Conservation (phyloP, 2,113 vertebrate species). For the Zapus hudsonius region DNA sequence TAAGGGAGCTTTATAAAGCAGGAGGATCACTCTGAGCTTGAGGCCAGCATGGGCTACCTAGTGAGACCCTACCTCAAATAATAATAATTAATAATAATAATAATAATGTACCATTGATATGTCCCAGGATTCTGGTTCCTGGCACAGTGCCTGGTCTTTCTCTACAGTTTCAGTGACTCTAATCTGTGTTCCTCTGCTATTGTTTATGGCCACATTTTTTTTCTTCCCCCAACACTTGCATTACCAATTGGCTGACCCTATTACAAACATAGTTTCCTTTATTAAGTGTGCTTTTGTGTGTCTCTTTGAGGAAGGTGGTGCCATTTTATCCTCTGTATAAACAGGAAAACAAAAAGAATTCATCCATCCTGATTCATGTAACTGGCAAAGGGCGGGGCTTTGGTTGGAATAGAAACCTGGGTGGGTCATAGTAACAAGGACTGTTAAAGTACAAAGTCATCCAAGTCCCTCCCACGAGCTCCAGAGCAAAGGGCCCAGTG, state of each 20-base stretch:
- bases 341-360: not conserved
- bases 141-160: not conserved
- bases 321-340: not conserved
- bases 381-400: conserved; percentile 33
- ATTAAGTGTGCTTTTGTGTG: not conserved
- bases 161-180: not conserved
- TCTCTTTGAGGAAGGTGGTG: not conserved
- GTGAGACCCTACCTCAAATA: not conserved
- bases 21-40: not conserved
- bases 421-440: not conserved
- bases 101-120: not conserved
- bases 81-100: too few species aligned
- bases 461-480: conserved; percentile 26
- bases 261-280: not conserved
- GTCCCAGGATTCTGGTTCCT: not conserved
- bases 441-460: conserved; percentile 15
- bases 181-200: not conserved
- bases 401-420: not conserved
- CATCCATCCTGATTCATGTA: not conserved
- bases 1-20: not conserved
- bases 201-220: not conserved
- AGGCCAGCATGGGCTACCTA: not conserved
- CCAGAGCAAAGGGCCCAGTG: not conserved
- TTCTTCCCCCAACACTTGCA: not conserved
- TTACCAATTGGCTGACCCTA: too few species aligned